These are phyloP conservation scores for Heterodera schachtii DNA, from an alignment of 1,140 invertebrate species.

Conservation along the genomic window DNA sequence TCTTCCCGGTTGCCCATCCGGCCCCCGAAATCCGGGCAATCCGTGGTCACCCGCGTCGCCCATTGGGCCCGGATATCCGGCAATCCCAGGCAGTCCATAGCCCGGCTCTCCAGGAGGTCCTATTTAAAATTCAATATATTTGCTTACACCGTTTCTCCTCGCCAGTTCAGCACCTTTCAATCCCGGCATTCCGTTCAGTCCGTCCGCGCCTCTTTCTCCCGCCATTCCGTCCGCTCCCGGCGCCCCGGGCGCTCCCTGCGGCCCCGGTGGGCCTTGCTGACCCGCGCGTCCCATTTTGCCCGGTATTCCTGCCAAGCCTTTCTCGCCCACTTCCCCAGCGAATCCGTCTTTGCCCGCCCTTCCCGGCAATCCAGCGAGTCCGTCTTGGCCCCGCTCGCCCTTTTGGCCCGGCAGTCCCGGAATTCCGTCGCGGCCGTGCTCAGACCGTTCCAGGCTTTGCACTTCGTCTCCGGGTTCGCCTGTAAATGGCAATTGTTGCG, in stretches of 20 bases:
- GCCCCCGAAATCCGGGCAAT: constrained; percentile 35
- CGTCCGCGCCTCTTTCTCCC: constrained; percentile 64
- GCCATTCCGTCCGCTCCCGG: constrained; percentile 48
- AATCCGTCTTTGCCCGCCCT: constrained; percentile 32
- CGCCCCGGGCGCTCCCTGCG: constrained; percentile 38
- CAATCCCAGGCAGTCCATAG: constrained; percentile 68
- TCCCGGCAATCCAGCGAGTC: constrained; percentile 38
- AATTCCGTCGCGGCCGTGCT: constrained; percentile 46
- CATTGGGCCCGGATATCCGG: constrained; percentile 49
- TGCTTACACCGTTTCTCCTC: too few species aligned
- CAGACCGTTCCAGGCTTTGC: constrained; percentile 7
- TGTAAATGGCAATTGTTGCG: background rate
- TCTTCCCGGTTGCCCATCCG: constrained; percentile 39
- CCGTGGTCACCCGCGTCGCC: constrained; percentile 40
- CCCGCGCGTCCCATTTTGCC: constrained; percentile 58
- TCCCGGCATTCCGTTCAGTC: constrained; percentile 45
- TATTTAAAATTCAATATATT: background rate
- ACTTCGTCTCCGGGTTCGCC: constrained; percentile 17
- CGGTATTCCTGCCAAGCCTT: constrained; percentile 41
- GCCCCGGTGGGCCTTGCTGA: constrained; percentile 26
- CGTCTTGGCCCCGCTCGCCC: constrained; percentile 23
- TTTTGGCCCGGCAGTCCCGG: constrained; percentile 32
- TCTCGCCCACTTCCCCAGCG: constrained; percentile 32
- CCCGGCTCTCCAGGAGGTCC: constrained; percentile 38
- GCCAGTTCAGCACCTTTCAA: constrained; percentile 31